Evolutionary conservation across 2,797 vertebrate genomes (phyloP), one percentile per base, ranked within the genome.

Genomic region (Huso huso): DNA sequence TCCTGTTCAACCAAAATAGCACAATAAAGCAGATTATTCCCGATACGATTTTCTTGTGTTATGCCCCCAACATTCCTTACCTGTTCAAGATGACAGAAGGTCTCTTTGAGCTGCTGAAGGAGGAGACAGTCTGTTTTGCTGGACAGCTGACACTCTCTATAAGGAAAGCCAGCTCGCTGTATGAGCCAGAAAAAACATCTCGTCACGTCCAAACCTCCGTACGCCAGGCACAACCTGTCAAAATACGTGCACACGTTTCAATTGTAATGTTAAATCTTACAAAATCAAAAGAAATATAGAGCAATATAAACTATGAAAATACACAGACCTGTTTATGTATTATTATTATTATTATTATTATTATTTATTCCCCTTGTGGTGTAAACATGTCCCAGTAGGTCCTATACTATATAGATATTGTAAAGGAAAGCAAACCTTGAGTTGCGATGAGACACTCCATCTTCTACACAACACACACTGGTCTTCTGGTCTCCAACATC

Each of bases 401-500:
- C n/a, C 9, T 55, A 3, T 2, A 55, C 8, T 3, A 5, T 55
- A 37, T n/a, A 55, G 52, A 55, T 3, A 55, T n/a, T 9, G 9
- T 7, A 55, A 55, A 9, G n/a, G 3, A 10, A 55, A 55, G n/a
- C 68, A 2, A 55, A 98, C 96, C 96, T 94, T 69, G 96, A 96
- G 78, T 94, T 98, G 62, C 94, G 87, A 74, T 99, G 96, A 12
- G 96, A 98, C 70, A 99, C 93, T 1, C 96, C 96, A 2, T 99
- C 96, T 79, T 99, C 96, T 6, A 99, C 95, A 64, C 96, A 99
- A 74, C 95, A 95, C 52, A 99, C 83, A 0, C 96, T 98, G 68
- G 95, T 97, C 86, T 99, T 99, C 84, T 99, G 95, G 80, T 98
- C 96, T 6, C 96, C 95, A 6, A 99, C 92, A 53, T 98, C 96